Conservation (phyloP, 2,797 vertebrate genomes). For the Paedocypris micromegethes region DNA sequence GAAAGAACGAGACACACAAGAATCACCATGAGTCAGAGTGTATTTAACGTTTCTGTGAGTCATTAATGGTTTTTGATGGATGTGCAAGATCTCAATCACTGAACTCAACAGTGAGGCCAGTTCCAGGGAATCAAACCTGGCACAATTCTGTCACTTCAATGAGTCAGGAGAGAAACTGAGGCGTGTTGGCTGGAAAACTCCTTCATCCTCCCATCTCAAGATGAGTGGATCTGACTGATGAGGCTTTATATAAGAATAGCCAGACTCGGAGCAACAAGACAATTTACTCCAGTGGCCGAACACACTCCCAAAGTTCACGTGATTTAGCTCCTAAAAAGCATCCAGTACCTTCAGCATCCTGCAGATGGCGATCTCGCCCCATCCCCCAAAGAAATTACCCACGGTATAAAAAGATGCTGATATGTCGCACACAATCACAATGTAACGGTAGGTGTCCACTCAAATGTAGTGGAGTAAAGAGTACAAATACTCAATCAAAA, state of each 20-base stretch:
- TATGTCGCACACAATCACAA: too few relatives aligned
- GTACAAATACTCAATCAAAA: too few relatives aligned
- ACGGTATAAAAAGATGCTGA: too few relatives aligned
- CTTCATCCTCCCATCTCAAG: not conserved
- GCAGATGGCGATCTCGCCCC: too few relatives aligned
- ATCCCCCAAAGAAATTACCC: too few relatives aligned
- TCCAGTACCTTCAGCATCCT: too few relatives aligned
- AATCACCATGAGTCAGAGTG: not conserved
- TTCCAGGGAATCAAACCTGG: not conserved
- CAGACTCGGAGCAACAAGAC: not conserved
- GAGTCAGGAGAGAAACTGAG: not conserved
- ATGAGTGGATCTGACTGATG: slow-evolving; percentile 7
- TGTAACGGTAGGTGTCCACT: too few relatives aligned
- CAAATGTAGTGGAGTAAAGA: too few relatives aligned
- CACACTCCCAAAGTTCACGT: not conserved
- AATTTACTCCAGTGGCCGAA: not conserved
- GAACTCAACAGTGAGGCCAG: not conserved
- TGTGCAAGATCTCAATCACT: not conserved
- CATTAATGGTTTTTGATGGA: not conserved
- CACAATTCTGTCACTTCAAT: slow-evolving; percentile 1
- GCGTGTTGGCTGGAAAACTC: not conserved
- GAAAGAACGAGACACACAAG: slow-evolving; percentile 4
- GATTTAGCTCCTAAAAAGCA: not conserved
- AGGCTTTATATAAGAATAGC: not conserved
- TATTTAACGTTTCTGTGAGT: not conserved